phyloP scores from a whole-genome alignment of 1,140 invertebrate genomes.

The Trichogramma pretiosum region DNA sequence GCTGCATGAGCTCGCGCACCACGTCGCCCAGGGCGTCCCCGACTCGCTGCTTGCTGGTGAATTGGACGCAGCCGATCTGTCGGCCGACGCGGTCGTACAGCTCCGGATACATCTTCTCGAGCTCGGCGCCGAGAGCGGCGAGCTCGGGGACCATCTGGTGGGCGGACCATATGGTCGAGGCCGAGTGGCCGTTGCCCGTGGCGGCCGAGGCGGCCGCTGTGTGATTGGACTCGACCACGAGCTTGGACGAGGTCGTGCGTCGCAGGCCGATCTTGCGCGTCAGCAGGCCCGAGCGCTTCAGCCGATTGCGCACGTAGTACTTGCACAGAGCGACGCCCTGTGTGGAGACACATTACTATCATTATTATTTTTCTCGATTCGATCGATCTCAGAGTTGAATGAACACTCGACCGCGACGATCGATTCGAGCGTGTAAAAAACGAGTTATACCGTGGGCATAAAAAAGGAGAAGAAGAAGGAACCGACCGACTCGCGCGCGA shows the following conservation, averaged over 20 bases:
- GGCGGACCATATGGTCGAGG: no score
- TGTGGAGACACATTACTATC: no score
- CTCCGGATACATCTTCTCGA: constrained; percentile 57
- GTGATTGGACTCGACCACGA: no score
- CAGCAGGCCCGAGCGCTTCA: constrained; percentile 57
- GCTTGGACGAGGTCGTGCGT: constrained; percentile 52
- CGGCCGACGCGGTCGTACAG: constrained; percentile 51
- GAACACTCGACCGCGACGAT: no score
- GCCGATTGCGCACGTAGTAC: constrained; percentile 56
- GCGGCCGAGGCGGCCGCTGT: constrained; percentile 53
- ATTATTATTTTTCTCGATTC: no score
- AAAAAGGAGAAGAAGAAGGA: no score
- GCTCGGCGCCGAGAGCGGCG: constrained; percentile 19
- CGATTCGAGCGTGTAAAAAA: no score
- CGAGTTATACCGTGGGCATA: no score
- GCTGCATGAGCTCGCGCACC: constrained; percentile 50
- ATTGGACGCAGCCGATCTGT: constrained; percentile 48
- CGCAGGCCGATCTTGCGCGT: constrained; percentile 63
- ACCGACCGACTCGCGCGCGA: no score
- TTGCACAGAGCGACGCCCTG: constrained; percentile 56
- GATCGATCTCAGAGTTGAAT: no score
- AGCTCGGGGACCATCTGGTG: constrained; percentile 51
- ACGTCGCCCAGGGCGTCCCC: constrained; percentile 50
- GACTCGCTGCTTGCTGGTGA: constrained; percentile 49
- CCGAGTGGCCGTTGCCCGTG: no score